Base-by-base conservation (phyloP, 2,113 vertebrate species). In the Erythrocercus mccallii region DNA sequence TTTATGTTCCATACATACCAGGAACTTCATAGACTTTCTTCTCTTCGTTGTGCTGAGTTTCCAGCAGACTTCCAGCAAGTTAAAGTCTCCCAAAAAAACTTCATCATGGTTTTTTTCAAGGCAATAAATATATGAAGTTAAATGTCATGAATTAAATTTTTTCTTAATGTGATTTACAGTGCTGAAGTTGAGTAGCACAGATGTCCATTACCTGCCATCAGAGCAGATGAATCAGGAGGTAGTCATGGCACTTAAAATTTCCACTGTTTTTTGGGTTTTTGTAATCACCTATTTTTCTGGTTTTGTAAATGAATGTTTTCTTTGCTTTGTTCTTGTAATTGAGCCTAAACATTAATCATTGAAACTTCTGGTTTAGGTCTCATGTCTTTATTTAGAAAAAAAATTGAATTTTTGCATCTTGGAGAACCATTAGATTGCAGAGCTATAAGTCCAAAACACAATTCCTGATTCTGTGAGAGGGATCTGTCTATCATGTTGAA, bases 271-370 rank as follows among this genome's bases (percentile, higher is more conserved):
- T 56, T n/a, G 12, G 64, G 35, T 12, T 23, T 76, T 57, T 42
- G 22, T 45, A 37, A 38, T 79, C 28, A 25, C 9, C 70, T 73
- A 13, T 61, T 48, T 78, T 71, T 62, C n/a, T 78, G 9, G 16
- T 88, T 93, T 89, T 91, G 23, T 77, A n/a, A 69, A 19, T 76
- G 53, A 65, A 6, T 18, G n/a, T n/a, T n/a, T n/a, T n/a, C n/a
- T n/a, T 83, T 71, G 38, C 27, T 60, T 85, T 93, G 25, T 88
- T 94, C 44, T 84, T 92, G 15, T 86, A 51, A 81, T 15, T 79
- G 37, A 69, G 6, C 27, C 73, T 74, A 48, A 81, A 84, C 30
- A 37, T 12, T 74, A 92, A 40, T 56, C 44, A 71, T n/a, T 53
- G 20, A 71, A 91, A 50, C 9, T 62, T 78, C 30, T 81, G 13